phyloP scores from a whole-genome alignment of 2,888 invertebrate genomes.

The Microplitis deprimator region DNA sequence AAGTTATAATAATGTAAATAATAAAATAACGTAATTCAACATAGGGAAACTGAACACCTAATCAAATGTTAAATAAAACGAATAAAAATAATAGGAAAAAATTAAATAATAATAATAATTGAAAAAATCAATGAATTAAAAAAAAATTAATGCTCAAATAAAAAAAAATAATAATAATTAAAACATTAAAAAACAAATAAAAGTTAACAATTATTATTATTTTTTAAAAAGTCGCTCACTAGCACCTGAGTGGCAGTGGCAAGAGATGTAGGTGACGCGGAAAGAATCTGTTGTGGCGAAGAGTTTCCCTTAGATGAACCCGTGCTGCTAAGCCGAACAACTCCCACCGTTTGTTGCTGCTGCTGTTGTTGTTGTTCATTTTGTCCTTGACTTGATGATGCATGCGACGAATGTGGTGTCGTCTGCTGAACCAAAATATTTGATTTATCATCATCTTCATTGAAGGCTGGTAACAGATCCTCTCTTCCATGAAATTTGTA shows the following conservation, averaged over 20 bases:
- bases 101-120: conserved; percentile 44
- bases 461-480: conserved; percentile 94
- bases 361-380: conserved; percentile 50
- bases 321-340: conserved; percentile 68
- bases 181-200: conserved; percentile 36
- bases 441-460: conserved; percentile 89
- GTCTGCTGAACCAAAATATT: conserved; percentile 75
- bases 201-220: conserved; percentile 38
- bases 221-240: conserved; percentile 57
- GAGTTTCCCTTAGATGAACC: conserved; percentile 72
- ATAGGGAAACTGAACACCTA: conserved; percentile 69
- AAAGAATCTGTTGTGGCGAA: conserved; percentile 70
- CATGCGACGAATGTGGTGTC: conserved; percentile 66
- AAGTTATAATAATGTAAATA: conserved; percentile 24
- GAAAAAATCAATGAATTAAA: conserved; percentile 46
- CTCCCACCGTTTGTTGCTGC: conserved; percentile 69
- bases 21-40: conserved; percentile 65
- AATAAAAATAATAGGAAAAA: conserved; percentile 50
- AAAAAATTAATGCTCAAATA: conserved; percentile 38
- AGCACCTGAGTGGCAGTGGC: conserved; percentile 70
- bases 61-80: conserved; percentile 47
- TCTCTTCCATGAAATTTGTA: conserved; percentile 98
- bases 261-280: conserved; percentile 69
- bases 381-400: conserved; percentile 58
- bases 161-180: conserved; percentile 20